Evolutionary conservation across 2,888 invertebrate species (phyloP), one percentile per base, ranked within the genome.

Genomic region (Drosophila stalkeri): DNA sequence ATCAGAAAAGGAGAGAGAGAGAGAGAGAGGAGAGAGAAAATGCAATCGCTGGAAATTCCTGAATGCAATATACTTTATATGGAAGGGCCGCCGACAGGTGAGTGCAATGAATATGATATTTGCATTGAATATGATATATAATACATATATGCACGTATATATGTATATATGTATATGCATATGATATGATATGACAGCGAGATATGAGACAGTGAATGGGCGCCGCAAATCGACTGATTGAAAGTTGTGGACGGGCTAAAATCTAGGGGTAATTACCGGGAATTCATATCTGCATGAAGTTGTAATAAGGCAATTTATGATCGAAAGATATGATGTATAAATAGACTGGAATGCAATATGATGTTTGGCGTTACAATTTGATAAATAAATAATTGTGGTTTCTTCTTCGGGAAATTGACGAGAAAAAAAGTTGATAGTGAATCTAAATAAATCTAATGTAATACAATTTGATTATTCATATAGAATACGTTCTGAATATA

Each of bases 21-120:
- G 16, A 37, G 16, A 16, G 16, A 16, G 6, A 16, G 37, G 44
- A 51, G 39, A 46, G 18, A 9, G 43, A 35, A 54, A 51, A 20
- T 81, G 80, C 84, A 81, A 73, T 37, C 65, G 54, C 31, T 66
- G 73, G 56, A 77, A 83, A 81, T 84, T 81, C 70, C 78, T 57
- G 20, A 60, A 69, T 54, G 41, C 37, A 46, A 69, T 44, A 35
- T 51, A 65, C 51, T 46, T 65, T 16, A 56, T 47, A 49, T 46
- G 49, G 43, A 23, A 44, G 35, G 31, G 8, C 20, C 16, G 33
- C 23, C 1, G 46, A 68, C 79, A 83, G 80, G 80, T 80, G 68
- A 80, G 80, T 66, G 59, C 31, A 16, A 27, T 39, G 18, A 61
- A 75, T 27, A 41, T 64, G 72, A 77, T 77, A 65, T 77, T 65